Percentiles rank a stretch among this genome's conserved stretches.
phyloP scores from a whole-genome alignment of 2,888 invertebrate species.

The Drosophila meridiana region DNA sequence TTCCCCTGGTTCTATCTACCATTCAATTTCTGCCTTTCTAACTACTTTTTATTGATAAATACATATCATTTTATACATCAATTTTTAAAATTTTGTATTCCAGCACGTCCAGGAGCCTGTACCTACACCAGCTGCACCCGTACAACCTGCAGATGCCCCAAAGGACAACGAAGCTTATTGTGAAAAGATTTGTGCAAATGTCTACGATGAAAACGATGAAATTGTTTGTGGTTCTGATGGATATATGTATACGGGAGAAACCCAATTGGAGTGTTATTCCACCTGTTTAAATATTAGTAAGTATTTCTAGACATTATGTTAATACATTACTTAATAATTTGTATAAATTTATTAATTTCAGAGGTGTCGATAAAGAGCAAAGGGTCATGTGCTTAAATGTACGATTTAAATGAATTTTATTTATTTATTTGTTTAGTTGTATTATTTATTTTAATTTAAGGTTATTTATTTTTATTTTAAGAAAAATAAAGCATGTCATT shows the following conservation, averaged over 20 bases:
- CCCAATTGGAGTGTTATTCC: conserved; percentile 83
- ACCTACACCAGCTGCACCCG: conserved; percentile 15
- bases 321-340: background rate
- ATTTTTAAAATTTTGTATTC: background rate
- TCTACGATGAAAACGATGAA: conserved; percentile 84
- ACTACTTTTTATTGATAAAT: background rate
- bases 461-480: conserved; percentile 48
- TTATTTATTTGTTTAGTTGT: conserved; percentile 41
- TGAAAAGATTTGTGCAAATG: conserved; percentile 83
- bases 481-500: conserved; percentile 40
- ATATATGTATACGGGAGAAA: conserved; percentile 84
- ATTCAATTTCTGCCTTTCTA: background rate
- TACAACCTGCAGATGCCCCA: conserved; percentile 27
- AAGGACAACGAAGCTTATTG: conserved; percentile 83
- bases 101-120: conserved; percentile 41
- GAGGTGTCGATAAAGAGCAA: conserved; percentile 84
- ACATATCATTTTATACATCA: background rate
- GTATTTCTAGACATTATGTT: conserved; percentile 17
- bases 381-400: conserved; percentile 75
- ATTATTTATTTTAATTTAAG: conserved; percentile 31
- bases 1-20: no score
- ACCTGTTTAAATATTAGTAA: conserved; percentile 83
- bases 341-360: conserved; percentile 41
- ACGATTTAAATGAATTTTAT: conserved; percentile 25
- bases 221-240: conserved; percentile 84